Conservation (phyloP, 2,113 vertebrate genomes). For the Mus musculus region DNA sequence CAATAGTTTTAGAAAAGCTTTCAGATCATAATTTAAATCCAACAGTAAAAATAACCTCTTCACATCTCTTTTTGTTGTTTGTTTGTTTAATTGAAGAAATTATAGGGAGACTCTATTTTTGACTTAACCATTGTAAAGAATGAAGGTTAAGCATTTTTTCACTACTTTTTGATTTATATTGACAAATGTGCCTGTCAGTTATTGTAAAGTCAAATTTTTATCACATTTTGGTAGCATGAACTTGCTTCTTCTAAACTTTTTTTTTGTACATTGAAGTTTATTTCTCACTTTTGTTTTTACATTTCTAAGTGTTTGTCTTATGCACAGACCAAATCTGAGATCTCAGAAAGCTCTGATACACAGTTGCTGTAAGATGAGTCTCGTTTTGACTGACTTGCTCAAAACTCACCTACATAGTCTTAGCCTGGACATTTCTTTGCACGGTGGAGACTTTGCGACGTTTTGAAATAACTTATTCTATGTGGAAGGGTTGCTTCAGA, state of each 20-base stretch:
- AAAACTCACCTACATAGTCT: conserved; percentile 41
- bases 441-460: not conserved
- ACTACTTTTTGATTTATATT: conserved; percentile 77
- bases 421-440: conserved; percentile 56
- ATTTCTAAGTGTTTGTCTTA: conserved; percentile 74
- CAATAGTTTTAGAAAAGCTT: conserved; percentile 61
- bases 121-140: conserved; percentile 58
- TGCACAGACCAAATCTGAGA: conserved; percentile 84
- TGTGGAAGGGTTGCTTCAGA: conserved; percentile 23
- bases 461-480: conserved; percentile 56
- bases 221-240: conserved; percentile 77
- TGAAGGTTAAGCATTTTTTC: conserved; percentile 71
- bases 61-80: conserved; percentile 63
- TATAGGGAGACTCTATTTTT: conserved; percentile 52
- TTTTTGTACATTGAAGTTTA: conserved; percentile 75
- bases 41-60: conserved; percentile 49
- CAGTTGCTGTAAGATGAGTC: conserved; percentile 45
- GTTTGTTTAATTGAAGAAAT: conserved; percentile 63
- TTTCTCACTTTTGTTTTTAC: conserved; percentile 50
- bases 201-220: conserved; percentile 74
- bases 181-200: conserved; percentile 69
- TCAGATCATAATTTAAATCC: conserved; percentile 65
- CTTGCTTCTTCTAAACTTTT: conserved; percentile 72
- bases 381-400: conserved; percentile 69
- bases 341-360: conserved; percentile 75